Evolutionary conservation across 2,113 vertebrate genomes (phyloP), one percentile per base, ranked within the genome.

Genomic region (Eonycteris spelaea): DNA sequence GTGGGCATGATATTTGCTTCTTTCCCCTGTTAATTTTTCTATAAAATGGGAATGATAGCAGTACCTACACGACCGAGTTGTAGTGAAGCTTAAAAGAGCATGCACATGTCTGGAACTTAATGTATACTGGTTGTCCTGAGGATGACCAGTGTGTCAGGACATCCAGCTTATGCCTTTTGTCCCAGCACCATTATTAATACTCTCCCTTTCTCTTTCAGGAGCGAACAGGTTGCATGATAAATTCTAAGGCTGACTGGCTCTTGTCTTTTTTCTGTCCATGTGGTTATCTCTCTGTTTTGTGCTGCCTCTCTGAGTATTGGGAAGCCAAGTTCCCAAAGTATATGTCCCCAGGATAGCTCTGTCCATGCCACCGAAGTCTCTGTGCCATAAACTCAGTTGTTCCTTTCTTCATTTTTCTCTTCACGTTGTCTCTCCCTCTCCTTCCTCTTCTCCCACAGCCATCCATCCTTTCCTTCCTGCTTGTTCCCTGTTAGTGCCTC

Each of bases 51-150:
- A 16, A 55, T 0, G 13, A 45, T 3, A 83, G 43, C 67, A 13
- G 28, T 1, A 22, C 28, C 74, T 14, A 16, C 61, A 3, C 0
- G 0, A 10, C 0, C 7, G 43, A 30, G 38, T 45, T 28, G 19
- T 38, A 4, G 40, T 30, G 45, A 74, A 28, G 5, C 30, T 59
- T 65, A 30, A 65, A 15, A 6, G 30, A 59, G 14, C 38, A 78
- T 74, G 40, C 14, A 13, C 10, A 2, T 2, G 48, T 35, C 55
- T 79, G 51, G 26, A 6, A 21, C 28, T 38, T 18, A 7, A 45
- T 10, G 33, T 21, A 26, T 7, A 8, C 5, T 19, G 21, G 18
- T 14, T 61, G 33, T 26, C 48, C 4, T 2, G 2, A 63, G 16
- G 48, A 30, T 8, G 68, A 35, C 11, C 28, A 10, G 9, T 40